Evolutionary conservation across 2,888 invertebrate genomes (phyloP).

Genomic region (Lingula anatina): DNA sequence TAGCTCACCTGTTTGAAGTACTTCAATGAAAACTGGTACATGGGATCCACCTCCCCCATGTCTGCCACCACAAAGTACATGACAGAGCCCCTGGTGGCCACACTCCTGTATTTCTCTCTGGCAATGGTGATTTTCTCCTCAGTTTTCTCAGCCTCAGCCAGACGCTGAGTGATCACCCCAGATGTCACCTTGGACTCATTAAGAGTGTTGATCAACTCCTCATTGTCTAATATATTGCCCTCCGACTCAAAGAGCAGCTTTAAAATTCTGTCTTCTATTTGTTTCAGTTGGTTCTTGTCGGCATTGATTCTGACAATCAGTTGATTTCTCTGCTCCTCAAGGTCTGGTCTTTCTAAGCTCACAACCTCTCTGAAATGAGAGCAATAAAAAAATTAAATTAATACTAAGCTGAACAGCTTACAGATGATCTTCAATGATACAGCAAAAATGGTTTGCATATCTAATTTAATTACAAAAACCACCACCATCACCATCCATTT

Average conservation of each 20-base stretch:
- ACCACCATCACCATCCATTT: too few species aligned
- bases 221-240: conserved; percentile 53
- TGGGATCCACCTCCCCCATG: conserved; percentile 52
- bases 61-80: conserved; percentile 54
- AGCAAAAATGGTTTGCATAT: too few species aligned
- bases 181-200: conserved; percentile 55
- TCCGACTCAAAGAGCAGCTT: conserved; percentile 54
- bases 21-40: conserved; percentile 55
- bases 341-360: conserved; percentile 51
- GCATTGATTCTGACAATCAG: conserved; percentile 52
- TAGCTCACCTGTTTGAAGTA: conserved; percentile 54
- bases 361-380: conserved; percentile 45
- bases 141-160: conserved; percentile 51
- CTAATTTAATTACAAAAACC: too few species aligned
- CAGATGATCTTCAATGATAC: too few species aligned
- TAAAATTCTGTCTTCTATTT: conserved; percentile 52
- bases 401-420: neutral
- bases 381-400: neutral
- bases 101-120: conserved; percentile 51
- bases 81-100: conserved; percentile 52
- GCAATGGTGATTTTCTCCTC: conserved; percentile 50
- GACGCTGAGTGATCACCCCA: conserved; percentile 45
- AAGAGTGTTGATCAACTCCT: conserved; percentile 52
- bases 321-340: conserved; percentile 53
- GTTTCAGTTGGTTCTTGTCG: conserved; percentile 52